Percentiles rank a stretch among this genome's conserved stretches.
Evolutionary conservation across 2,113 vertebrate genomes (phyloP).

Genomic region (Columba janthina): DNA sequence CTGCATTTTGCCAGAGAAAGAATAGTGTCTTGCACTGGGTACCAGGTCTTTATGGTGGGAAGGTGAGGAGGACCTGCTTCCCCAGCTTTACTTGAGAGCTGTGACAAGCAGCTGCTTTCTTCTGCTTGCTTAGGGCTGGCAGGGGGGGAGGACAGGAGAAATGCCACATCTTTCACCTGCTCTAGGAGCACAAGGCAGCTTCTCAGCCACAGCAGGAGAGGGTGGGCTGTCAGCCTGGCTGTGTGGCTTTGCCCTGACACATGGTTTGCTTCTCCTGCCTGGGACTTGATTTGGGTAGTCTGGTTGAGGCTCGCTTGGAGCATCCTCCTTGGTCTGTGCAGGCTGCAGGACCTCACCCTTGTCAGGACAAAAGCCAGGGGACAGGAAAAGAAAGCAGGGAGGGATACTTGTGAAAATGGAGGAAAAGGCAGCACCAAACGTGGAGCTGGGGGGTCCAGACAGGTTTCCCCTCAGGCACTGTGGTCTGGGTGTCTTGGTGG

Average conservation of each 20-base stretch:
- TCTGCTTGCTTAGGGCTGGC: background rate
- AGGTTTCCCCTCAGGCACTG: background rate
- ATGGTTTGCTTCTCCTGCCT: background rate
- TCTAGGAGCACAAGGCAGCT: background rate
- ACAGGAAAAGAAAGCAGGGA: background rate
- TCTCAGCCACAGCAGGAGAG: background rate
- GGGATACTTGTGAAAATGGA: background rate
- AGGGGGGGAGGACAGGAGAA: background rate
- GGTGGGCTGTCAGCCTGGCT: background rate
- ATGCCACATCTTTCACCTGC: background rate
- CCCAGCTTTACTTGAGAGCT: background rate
- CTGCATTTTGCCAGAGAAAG: background rate
- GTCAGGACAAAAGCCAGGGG: background rate
- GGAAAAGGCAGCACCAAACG: rapidly evolving
- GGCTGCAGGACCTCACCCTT: background rate
- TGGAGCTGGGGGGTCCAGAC: background rate
- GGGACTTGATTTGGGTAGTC: background rate
- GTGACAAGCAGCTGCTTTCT: background rate
- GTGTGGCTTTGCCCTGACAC: background rate
- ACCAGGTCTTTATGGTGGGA: background rate
- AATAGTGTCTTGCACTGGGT: background rate
- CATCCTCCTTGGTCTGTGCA: background rate
- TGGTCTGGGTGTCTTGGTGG: background rate
- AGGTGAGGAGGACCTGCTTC: background rate
- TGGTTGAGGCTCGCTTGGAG: background rate